phyloP scores from a whole-genome alignment of 2,888 invertebrate species.

The Drosophila paranaensis region DNA sequence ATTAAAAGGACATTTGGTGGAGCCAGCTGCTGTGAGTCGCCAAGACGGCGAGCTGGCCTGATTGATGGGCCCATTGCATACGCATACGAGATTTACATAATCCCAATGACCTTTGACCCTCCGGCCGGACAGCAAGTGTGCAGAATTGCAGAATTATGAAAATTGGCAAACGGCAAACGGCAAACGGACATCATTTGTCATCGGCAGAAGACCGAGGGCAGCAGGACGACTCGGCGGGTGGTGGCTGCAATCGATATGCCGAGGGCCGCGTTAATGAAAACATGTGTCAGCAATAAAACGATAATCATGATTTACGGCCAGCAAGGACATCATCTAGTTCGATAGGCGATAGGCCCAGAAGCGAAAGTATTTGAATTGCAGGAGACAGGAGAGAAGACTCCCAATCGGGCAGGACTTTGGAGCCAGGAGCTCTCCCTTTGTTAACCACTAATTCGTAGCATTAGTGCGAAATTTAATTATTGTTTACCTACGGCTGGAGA shows the following conservation, averaged over 20 bases:
- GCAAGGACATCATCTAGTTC: slow-evolving; percentile 31
- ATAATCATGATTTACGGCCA: slow-evolving; percentile 84
- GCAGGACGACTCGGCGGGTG: too few relatives aligned
- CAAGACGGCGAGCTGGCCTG: slow-evolving; percentile 20
- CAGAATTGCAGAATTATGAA: slow-evolving; percentile 76
- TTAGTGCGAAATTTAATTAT: slow-evolving; percentile 82
- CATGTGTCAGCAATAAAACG: slow-evolving; percentile 83
- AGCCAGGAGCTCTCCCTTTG: slow-evolving; percentile 34
- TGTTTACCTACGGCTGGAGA: slow-evolving; percentile 69
- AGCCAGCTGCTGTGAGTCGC: slow-evolving; percentile 42
- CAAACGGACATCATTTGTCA: slow-evolving; percentile 70
- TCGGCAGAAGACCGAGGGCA: neutral
- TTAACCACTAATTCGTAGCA: slow-evolving; percentile 83
- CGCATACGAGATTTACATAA: slow-evolving; percentile 62
- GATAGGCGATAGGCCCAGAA: slow-evolving; percentile 27
- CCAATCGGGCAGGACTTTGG: slow-evolving; percentile 3
- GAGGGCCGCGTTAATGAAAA: slow-evolving; percentile 63
- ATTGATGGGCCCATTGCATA: slow-evolving; percentile 56
- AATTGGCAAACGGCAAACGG: slow-evolving; percentile 47
- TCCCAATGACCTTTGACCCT: slow-evolving; percentile 66
- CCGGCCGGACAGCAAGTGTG: slow-evolving; percentile 55
- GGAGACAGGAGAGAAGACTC: neutral
- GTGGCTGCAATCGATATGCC: neutral
- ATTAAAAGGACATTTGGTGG: slow-evolving; percentile 31
- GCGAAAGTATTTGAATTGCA: slow-evolving; percentile 37